Percentiles rank a stretch among this genome's conserved stretches.
These are phyloP conservation scores for Epistrophe grossulariae DNA, from an alignment of 2,888 invertebrate genomes.

Conservation along the genomic window DNA sequence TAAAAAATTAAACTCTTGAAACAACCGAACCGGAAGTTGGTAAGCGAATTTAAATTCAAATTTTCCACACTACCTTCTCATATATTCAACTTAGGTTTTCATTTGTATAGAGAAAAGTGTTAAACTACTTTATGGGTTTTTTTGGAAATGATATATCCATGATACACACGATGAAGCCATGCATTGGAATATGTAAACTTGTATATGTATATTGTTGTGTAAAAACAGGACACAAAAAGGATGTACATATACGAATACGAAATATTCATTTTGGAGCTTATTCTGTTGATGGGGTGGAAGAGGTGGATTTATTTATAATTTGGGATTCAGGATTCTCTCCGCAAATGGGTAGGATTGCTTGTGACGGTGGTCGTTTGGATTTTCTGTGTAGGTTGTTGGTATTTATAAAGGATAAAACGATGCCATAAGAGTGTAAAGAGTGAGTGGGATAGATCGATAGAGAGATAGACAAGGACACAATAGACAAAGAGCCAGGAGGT, in stretches of 20 bases:
- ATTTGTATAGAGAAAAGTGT: constrained; percentile 18
- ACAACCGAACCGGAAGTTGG: neutral
- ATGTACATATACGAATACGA: neutral
- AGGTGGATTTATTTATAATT: constrained; percentile 11
- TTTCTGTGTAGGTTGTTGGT: constrained; percentile 10
- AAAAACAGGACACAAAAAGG: constrained; percentile 3
- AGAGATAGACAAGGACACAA: constrained; percentile 1
- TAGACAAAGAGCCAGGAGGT: neutral
- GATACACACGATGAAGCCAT: neutral
- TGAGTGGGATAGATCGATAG: neutral
- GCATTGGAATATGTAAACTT: too few relatives aligned
- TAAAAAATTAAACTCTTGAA: neutral
- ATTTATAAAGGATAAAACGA: constrained; percentile 14
- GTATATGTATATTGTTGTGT: neutral
- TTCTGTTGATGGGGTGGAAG: neutral
- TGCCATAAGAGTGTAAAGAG: neutral
- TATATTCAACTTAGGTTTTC: neutral
- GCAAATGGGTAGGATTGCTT: too few relatives aligned
- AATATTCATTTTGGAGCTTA: constrained; percentile 18
- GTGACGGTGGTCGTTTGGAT: too few relatives aligned
- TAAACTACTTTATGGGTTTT: constrained; percentile 26
- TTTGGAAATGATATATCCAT: neutral
- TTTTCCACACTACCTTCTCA: neutral
- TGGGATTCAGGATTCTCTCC: constrained; percentile 6
- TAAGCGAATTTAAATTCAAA: constrained; percentile 39